A percentile compares a stretch with the other conserved stretches of the same genome.
These are phyloP conservation scores for Gambusia affinis DNA, from an alignment of 2,113 vertebrate species.

Conservation along the genomic window DNA sequence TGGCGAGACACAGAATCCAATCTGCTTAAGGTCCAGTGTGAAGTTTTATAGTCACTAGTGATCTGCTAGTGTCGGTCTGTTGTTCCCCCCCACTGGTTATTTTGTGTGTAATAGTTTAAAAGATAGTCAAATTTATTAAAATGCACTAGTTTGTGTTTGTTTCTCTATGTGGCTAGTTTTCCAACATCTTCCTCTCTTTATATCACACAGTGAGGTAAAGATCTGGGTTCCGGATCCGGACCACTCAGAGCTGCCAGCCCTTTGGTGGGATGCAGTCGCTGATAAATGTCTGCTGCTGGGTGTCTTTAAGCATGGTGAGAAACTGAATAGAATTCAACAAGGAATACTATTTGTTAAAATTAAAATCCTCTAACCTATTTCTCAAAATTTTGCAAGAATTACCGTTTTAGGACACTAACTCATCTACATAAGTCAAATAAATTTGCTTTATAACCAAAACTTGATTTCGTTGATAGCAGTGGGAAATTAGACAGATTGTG, in stretches of 20 bases:
- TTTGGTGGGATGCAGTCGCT: slow-evolving; percentile 93
- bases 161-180: background rate
- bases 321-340: background rate
- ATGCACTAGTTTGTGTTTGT: background rate
- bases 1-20: background rate
- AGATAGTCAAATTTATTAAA: background rate
- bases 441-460: background rate
- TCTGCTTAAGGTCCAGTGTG: too few relatives aligned
- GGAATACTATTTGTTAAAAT: background rate
- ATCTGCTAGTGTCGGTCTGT: too few relatives aligned
- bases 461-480: background rate
- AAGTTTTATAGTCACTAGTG: too few relatives aligned
- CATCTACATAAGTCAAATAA: background rate
- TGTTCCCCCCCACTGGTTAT: too few relatives aligned
- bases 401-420: background rate
- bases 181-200: background rate
- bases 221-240: slow-evolving; percentile 96
- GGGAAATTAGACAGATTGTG: slow-evolving; percentile 35
- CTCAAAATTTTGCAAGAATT: background rate
- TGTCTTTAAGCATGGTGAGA: slow-evolving; percentile 96
- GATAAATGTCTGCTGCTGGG: slow-evolving; percentile 97
- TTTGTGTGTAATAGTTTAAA: background rate
- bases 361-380: background rate
- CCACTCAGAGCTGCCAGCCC: slow-evolving; percentile 92
- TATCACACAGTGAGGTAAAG: slow-evolving; percentile 88